Conservation (phyloP, 2,797 vertebrate species). For the Arremon brunneinucha region DNA sequence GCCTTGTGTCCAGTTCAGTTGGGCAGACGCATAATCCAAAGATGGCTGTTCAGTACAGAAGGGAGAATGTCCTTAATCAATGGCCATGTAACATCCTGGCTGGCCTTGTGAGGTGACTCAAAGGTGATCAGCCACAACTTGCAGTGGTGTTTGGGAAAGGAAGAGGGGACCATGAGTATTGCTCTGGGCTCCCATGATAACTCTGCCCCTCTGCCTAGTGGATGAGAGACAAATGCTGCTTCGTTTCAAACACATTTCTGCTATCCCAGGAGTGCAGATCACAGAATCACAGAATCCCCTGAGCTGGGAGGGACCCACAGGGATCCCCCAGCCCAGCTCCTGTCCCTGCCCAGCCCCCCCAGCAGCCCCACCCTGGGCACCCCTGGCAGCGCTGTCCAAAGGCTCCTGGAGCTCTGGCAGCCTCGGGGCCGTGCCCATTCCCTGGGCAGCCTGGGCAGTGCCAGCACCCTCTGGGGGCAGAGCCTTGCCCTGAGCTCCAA, state of each 20-base stretch:
- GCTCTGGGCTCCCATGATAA: background rate
- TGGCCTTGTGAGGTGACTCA: background rate
- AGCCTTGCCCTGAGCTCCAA: background rate
- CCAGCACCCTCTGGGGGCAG: background rate
- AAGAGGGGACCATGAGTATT: background rate
- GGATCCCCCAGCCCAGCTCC: accelerated
- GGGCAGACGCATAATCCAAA: background rate
- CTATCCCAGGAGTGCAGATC: background rate
- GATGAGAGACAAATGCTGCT: background rate
- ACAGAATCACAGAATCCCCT: background rate
- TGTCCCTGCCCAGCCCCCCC: accelerated
- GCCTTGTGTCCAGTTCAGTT: background rate
- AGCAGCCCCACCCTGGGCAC: accelerated
- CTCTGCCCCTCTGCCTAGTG: background rate
- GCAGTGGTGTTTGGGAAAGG: background rate
- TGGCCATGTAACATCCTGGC: background rate
- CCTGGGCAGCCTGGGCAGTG: background rate
- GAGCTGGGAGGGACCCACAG: background rate
- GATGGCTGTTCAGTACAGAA: background rate
- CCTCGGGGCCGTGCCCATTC: background rate
- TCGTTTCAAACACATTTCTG: background rate
- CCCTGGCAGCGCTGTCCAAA: background rate
- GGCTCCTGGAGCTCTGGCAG: background rate
- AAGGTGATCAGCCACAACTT: background rate
- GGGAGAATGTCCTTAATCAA: background rate